These are phyloP conservation scores for Orthonevra nobilis DNA, from an alignment of 2,888 invertebrate species.

Conservation along the genomic window DNA sequence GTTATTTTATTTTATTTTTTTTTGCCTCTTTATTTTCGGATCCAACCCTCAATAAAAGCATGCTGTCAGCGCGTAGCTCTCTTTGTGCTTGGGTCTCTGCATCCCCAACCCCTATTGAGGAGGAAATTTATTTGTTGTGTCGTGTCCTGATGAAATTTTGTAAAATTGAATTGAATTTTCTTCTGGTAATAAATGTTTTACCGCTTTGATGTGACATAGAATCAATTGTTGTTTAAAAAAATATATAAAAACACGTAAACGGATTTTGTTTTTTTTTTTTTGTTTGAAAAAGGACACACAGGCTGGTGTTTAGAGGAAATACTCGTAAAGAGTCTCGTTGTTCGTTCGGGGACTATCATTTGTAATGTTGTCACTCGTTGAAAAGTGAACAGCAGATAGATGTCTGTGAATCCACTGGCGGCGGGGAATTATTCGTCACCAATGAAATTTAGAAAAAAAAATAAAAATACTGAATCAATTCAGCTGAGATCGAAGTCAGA, in stretches of 20 bases:
- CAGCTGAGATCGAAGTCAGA: no score
- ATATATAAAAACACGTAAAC: neutral
- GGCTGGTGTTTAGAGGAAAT: no score
- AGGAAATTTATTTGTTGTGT: conserved; percentile 62
- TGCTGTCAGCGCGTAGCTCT: conserved; percentile 42
- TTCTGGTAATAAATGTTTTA: conserved; percentile 59
- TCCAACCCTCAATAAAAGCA: neutral
- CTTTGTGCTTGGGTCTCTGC: neutral
- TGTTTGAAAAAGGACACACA: no score
- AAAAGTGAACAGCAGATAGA: no score
- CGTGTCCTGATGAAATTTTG: conserved; percentile 65
- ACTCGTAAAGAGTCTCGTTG: no score
- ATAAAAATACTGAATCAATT: no score
- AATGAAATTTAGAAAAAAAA: no score
- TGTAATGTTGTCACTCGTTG: no score
- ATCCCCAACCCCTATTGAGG: neutral
- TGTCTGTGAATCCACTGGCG: no score
- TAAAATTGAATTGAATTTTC: conserved; percentile 64
- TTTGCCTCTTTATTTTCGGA: conserved; percentile 6
- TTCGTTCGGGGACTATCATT: no score
- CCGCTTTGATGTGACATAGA: conserved; percentile 55
- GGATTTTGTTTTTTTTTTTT: no score
- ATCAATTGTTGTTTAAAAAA: conserved; percentile 43
- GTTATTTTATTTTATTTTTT: neutral
- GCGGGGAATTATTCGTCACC: no score